These are phyloP conservation scores for Periophthalmodon schlosseri DNA, from an alignment of 2,113 vertebrate species.

Conservation along the genomic window DNA sequence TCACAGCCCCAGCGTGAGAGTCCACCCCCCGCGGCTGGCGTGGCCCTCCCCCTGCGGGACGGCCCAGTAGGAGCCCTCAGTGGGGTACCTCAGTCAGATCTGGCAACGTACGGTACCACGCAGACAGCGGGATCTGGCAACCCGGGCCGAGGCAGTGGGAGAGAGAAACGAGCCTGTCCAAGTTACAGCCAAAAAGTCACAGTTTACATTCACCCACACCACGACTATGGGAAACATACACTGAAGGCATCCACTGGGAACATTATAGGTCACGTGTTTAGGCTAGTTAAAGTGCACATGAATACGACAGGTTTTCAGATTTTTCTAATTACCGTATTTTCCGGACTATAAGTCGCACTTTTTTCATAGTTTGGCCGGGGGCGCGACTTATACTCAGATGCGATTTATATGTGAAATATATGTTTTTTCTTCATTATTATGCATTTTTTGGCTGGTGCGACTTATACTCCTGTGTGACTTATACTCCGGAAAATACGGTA, in stretches of 20 bases:
- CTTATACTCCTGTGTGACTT: too few species aligned
- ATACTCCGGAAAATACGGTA: too few species aligned
- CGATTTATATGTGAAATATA: too few species aligned
- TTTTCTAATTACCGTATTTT: too few species aligned
- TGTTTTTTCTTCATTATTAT: too few species aligned
- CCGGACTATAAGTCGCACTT: too few species aligned
- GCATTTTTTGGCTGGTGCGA: too few species aligned
- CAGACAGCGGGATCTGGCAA: conserved; percentile 47
- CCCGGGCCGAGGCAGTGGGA: conserved; percentile 32
- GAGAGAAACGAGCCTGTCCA: conserved; percentile 7
- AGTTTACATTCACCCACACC: background rate
- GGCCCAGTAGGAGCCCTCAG: conserved; percentile 49
- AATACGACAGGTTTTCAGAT: too few species aligned
- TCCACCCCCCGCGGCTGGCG: conserved; percentile 76
- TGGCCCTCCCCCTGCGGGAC: conserved; percentile 63
- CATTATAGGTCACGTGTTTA: background rate
- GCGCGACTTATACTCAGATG: too few species aligned
- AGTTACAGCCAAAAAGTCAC: background rate
- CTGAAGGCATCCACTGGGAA: background rate
- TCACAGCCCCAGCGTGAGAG: conserved; percentile 67
- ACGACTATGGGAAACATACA: background rate
- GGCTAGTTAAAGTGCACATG: too few species aligned
- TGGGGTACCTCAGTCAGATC: conserved; percentile 18
- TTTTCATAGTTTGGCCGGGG: too few species aligned
- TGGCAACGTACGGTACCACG: conserved; percentile 20